A percentile compares a stretch with the other conserved stretches of the same genome.
Conservation (phyloP, 2,113 vertebrate species). For the Ploceus nigricollis region DNA sequence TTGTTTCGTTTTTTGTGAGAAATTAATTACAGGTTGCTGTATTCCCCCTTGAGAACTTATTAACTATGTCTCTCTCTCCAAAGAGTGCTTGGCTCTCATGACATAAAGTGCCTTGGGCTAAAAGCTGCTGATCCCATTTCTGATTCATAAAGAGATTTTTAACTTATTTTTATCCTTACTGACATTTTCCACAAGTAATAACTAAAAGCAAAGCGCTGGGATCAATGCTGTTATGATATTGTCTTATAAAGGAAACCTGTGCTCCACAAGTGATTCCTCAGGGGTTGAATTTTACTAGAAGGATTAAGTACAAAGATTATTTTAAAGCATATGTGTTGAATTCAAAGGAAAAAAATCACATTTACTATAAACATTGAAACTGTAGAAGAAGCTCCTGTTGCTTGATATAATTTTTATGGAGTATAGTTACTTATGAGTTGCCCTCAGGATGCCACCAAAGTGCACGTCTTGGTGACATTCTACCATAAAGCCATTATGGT, state of each 20-base stretch:
- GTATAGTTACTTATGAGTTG: background rate
- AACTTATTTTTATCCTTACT: background rate
- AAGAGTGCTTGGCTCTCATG: constrained; percentile 22
- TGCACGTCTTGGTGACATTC: background rate
- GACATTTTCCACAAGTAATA: background rate
- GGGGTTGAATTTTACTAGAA: background rate
- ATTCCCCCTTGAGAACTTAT: constrained; percentile 37
- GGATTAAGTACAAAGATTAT: background rate
- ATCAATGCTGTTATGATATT: background rate
- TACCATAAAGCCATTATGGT: background rate
- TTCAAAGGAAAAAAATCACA: background rate
- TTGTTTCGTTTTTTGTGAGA: constrained; percentile 40
- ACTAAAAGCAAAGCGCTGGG: background rate
- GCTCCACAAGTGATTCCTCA: background rate
- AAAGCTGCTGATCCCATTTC: constrained; percentile 36
- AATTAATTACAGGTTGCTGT: constrained; percentile 45
- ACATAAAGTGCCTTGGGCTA: constrained; percentile 2
- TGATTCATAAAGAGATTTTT: background rate
- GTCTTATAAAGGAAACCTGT: background rate
- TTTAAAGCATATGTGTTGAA: background rate
- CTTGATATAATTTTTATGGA: background rate
- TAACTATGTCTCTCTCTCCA: constrained; percentile 33
- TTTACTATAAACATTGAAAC: background rate
- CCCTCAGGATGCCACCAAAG: background rate
- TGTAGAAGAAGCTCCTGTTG: background rate